Percentiles rank a stretch among this genome's conserved stretches.
Evolutionary conservation across 2,797 vertebrate genomes (phyloP).

Genomic region (Otolemur crassicaudatus): DNA sequence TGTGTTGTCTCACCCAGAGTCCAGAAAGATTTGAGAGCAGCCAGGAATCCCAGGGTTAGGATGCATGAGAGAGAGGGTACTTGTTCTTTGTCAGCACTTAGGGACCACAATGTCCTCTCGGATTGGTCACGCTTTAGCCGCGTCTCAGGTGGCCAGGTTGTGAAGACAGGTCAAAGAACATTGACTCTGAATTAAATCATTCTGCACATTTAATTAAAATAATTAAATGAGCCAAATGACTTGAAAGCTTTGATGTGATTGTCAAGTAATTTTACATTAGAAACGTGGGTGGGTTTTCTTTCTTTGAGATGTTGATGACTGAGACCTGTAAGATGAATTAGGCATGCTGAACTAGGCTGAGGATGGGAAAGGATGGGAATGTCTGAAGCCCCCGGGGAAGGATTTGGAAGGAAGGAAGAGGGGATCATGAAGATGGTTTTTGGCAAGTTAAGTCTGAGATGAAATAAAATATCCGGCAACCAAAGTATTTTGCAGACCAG

Average conservation of each 20-base stretch:
- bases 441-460: neutral
- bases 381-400: neutral
- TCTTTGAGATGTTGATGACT: neutral
- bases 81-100: neutral
- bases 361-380: neutral
- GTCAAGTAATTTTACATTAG: neutral
- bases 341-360: neutral
- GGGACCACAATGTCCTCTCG: neutral
- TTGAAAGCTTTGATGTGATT: neutral
- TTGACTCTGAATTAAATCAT: neutral
- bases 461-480: constrained; percentile 3
- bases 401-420: neutral
- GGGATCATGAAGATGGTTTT: neutral
- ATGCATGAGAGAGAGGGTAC: neutral
- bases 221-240: neutral
- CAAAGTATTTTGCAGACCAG: neutral
- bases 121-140: neutral
- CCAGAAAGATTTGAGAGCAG: neutral
- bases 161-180: neutral
- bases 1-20: neutral
- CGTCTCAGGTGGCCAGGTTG: neutral
- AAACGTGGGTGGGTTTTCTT: neutral
- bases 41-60: neutral
- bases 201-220: neutral
- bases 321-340: neutral